Conservation (phyloP, 1,140 invertebrate species). For the Eubasilissa regina region DNA sequence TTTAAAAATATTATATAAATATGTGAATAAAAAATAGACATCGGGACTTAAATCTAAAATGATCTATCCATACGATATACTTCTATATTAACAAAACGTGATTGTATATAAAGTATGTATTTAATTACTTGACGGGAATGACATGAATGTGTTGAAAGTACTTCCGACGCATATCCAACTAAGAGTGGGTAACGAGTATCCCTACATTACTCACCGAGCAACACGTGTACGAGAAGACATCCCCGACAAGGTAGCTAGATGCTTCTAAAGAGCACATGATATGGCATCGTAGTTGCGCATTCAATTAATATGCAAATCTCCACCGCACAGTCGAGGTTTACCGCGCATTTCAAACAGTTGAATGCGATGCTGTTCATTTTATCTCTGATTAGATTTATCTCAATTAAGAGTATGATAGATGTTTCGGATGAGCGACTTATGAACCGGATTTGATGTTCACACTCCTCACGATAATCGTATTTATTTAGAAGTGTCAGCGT, state of each 20-base stretch:
- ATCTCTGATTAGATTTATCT: slow-evolving; percentile 42
- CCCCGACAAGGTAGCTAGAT: slow-evolving; percentile 28
- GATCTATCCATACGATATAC: no score
- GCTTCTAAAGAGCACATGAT: slow-evolving; percentile 27
- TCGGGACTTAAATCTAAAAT: no score
- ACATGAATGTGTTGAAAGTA: no score
- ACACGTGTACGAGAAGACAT: slow-evolving; percentile 15
- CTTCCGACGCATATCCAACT: no score
- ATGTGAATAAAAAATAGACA: no score
- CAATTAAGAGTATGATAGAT: slow-evolving; percentile 39
- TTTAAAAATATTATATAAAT: no score
- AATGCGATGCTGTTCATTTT: slow-evolving; percentile 28
- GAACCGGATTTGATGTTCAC: slow-evolving; percentile 24
- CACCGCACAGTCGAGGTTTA: slow-evolving; percentile 33
- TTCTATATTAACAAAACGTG: no score
- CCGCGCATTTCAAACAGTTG: slow-evolving; percentile 38
- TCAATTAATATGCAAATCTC: slow-evolving; percentile 55
- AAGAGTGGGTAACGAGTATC: no score
- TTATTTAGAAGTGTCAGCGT: not conserved
- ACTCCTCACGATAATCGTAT: slow-evolving; percentile 12
- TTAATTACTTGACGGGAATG: no score
- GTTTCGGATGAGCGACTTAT: slow-evolving; percentile 7
- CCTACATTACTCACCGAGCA: not conserved
- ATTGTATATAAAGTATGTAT: no score
- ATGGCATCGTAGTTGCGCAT: slow-evolving; percentile 41